These are phyloP conservation scores for Arvicanthis niloticus DNA, from an alignment of 2,113 vertebrate species.

Conservation along the genomic window DNA sequence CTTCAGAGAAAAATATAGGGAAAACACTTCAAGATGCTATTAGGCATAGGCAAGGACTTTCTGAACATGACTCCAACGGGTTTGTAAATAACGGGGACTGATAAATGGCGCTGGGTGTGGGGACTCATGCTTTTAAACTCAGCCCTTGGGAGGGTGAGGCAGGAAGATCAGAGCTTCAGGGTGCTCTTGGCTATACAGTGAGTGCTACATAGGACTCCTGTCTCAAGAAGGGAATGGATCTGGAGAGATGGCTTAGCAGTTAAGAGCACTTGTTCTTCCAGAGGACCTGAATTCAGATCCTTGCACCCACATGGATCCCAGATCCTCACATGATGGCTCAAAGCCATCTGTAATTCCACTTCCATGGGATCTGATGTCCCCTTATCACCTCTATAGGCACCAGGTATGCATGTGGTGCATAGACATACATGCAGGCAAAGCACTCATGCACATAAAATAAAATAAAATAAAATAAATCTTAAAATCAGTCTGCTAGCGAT, in stretches of 20 bases:
- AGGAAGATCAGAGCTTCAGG: neutral
- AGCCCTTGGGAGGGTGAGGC: neutral
- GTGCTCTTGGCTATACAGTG: neutral
- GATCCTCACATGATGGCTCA: neutral
- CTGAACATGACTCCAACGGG: neutral
- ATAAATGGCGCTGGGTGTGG: neutral
- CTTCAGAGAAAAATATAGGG: neutral
- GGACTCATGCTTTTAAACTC: neutral
- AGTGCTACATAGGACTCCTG: too few relatives aligned
- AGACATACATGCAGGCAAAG: neutral
- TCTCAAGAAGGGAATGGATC: neutral
- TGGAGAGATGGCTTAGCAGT: neutral
- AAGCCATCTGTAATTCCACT: neutral
- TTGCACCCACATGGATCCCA: neutral
- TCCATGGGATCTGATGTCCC: neutral
- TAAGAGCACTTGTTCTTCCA: neutral
- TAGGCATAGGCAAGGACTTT: neutral
- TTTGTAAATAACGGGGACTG: neutral
- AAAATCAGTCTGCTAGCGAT: neutral
- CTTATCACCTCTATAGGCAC: neutral
- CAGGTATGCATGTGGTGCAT: neutral
- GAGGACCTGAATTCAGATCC: neutral
- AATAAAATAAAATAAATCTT: neutral
- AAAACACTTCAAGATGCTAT: neutral
- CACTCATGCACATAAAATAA: neutral